Conservation (phyloP, 1,140 invertebrate species). For the Drepana arcuata region DNA sequence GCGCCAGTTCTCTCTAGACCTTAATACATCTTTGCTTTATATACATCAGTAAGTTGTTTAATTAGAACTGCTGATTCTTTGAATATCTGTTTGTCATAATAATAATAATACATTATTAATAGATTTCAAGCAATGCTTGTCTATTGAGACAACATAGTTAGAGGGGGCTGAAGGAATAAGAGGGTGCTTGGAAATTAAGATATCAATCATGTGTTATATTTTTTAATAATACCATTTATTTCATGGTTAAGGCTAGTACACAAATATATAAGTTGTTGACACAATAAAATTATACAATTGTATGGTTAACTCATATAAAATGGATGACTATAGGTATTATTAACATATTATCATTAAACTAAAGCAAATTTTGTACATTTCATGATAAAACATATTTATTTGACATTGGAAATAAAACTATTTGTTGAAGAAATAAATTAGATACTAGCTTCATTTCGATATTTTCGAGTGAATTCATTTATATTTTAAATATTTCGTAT, state of each 20-base stretch:
- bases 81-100: no score
- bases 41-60: no score
- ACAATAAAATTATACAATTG: constrained; percentile 38
- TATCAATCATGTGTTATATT: no score
- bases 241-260: constrained; percentile 56
- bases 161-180: no score
- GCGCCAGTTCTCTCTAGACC: no score
- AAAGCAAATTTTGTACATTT: constrained; percentile 59
- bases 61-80: no score
- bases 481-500: constrained; percentile 28
- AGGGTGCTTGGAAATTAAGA: no score
- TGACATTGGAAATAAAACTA: constrained; percentile 25
- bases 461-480: constrained; percentile 32
- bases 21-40: no score
- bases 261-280: constrained; percentile 51
- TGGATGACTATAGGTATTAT: constrained; percentile 42
- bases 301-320: constrained; percentile 60
- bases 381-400: constrained; percentile 32
- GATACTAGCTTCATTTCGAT: constrained; percentile 27
- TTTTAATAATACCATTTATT: constrained; percentile 61
- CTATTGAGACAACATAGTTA: no score
- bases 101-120: no score
- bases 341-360: constrained; percentile 23
- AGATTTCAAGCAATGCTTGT: no score
- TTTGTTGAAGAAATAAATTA: constrained; percentile 37